Base-by-base conservation (phyloP, 2,797 vertebrate genomes). In the Bovichtus variegatus region DNA sequence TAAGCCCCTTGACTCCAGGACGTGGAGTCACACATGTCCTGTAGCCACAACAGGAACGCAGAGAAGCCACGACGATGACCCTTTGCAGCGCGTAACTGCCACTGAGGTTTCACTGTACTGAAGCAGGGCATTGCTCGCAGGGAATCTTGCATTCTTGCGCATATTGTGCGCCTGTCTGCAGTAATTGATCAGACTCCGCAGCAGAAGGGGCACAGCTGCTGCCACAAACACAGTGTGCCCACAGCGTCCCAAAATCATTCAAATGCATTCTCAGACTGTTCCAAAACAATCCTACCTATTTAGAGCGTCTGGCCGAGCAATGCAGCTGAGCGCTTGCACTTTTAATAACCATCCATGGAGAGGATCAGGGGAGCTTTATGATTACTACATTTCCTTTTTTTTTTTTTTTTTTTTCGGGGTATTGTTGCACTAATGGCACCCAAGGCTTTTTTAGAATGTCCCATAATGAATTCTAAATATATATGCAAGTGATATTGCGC, bases 231-330 rank as follows among this genome's bases (percentile, higher is more conserved):
- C 62, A 69, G 36, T 25, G 62, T 58, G 73, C 70, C 72, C 78
- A 50, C 68, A 80, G 75, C 76, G 47, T 83, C 79, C 71, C 69
- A 44, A 90, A 90, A 85, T 69, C 84, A 84, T 87, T 88, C 87
- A 62, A 78, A 87, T 65, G 73, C 87, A 92, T 93, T 93, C 88
- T 87, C 89, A 92, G 92, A 91, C 91, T 76, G 85, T 78, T 85
- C 74, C 87, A 84, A 89, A 92, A 90, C 88, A 91, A 80, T 78
- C 75, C 41, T 11, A 60, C 80, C 79, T 90, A 91, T 91, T 93
- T 86, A 69, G 76, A 91, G 87, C 40, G 61, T 65, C 74, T 78
- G 82, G 11, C 43, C 3, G 49, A 78, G 68, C 53, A 60, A 50
- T 15, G 67, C 59, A 70, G 68, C 64, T 62, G 62, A 66, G 74